Evolutionary conservation across 2,888 invertebrate species (phyloP), one percentile per base, ranked within the genome.

Genomic region (Noctua fimbriata): DNA sequence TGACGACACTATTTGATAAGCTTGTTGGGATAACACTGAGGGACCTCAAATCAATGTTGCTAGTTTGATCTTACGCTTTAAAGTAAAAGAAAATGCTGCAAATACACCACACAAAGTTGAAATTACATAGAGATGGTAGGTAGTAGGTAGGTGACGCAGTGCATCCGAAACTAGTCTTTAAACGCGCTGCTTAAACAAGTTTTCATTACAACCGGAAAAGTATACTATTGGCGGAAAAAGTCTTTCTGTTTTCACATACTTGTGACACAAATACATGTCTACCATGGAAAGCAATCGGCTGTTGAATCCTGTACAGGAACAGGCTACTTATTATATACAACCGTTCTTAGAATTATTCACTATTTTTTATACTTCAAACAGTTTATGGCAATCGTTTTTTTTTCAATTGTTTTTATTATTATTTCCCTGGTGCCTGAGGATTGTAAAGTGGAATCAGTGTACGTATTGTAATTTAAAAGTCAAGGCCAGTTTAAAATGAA

Each of bases 401-500:
- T 32, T 73, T n/a, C 10, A 16, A 16, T 47, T 32, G 21, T 14
- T 0, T 9, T 41, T 44, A 24, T 65, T 28, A 44, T 32, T 24
- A 41, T 41, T 66, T 65, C 24, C 36, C 18, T 21, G 32, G 44
- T 65, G 24, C 24, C 12, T 66, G 24, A 60, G 28, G 58, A 82
- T 69, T 67, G 49, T 52, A n/a, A 36, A 71, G 47, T 65, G 18
- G 52, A 81, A 65, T 70, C 32, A 18, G 52, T 65, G 58, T 70
- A 52, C 16, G 12, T 41, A 73, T 55, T 73, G n/a, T 63, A 71
- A 60, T 74, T 78, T 72, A 49, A 55, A 49, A 9, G 73, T 70
- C 69, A 79, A 86, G 72, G 76, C 32, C 67, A 66, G 32, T 74
- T 65, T 70, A 69, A 79, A 73, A 69, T 75, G 28, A 78, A 83